A percentile compares a stretch with the other conserved stretches of the same genome.
Evolutionary conservation across 92 coral and sea anemone species (phyloP).

Genomic region (Zoanthus gigantus): DNA sequence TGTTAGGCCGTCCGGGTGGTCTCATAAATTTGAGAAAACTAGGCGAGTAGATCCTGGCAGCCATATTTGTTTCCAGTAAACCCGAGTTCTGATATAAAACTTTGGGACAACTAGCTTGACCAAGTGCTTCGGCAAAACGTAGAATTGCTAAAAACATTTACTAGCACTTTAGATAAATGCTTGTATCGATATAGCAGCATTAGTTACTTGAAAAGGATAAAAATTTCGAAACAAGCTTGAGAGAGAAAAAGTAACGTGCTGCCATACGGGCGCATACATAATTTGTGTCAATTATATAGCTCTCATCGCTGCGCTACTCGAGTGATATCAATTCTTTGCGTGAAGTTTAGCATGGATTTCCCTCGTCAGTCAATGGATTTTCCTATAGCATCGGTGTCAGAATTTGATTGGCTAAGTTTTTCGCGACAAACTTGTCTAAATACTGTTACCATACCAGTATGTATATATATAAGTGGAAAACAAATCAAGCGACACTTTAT

Average conservation of each 20-base stretch:
- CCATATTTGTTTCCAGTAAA: conserved; percentile 37
- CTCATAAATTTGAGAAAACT: conserved; percentile 38
- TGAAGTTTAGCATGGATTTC: no score
- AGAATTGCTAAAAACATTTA: conserved; percentile 9
- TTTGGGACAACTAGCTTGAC: conserved; percentile 10
- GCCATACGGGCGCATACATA: neutral
- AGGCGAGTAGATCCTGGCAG: conserved; percentile 48
- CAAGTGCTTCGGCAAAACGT: neutral
- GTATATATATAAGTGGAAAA: no score
- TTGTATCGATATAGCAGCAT: conserved; percentile 14
- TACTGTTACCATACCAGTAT: no score
- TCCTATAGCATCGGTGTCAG: no score
- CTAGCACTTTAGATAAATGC: conserved; percentile 11
- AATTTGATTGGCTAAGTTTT: no score
- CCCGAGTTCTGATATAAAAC: conserved; percentile 26
- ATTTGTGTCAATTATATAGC: no score
- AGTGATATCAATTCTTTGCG: no score
- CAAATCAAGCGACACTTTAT: no score
- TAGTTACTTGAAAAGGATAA: conserved; percentile 20
- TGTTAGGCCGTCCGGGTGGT: conserved; percentile 48
- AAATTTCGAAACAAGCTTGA: conserved; percentile 27
- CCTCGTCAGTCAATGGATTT: no score
- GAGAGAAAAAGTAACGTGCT: conserved; percentile 10
- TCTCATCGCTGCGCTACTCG: no score
- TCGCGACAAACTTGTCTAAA: no score